Evolutionary conservation across 2,113 vertebrate species (phyloP), one percentile per base, ranked within the genome.

Genomic region (Takifugu bimaculatus): DNA sequence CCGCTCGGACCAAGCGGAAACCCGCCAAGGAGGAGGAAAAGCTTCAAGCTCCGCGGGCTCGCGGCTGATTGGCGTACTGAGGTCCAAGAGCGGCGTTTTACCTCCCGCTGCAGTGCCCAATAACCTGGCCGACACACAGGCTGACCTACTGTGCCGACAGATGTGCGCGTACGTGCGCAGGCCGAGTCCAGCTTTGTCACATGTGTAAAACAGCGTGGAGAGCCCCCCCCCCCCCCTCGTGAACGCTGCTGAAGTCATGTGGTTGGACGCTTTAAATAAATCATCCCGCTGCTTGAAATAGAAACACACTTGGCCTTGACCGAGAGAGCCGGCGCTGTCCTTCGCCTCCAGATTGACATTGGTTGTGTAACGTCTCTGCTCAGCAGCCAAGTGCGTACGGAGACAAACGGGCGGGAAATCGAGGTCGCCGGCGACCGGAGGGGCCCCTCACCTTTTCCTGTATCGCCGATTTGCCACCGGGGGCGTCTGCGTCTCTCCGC

Each of bases 181-280:
- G 27, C 27, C 25, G 35, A 54, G 35, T 7, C 10, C 13, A 0
- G 26, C 42, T 10, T 29, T 29, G 35, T 48, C 44, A 59, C 59
- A 51, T 43, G 39, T 60, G 56, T 47, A 35, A 70, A 68, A 54
- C 57, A 63, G 29, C 58, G 14, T 26, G 56, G 35, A 1, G 7
- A 6, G 27, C 60, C 63, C 58, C 52, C 32, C 12, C 69, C 59
- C 67, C 50, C 26, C 63, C 73, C 15, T 62, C 72, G 26, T 25
- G 60, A 82, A 60, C 60, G 65, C 60, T 70, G 81, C 68, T 77
- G 79, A 86, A 72, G 80, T 89, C 75, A 82, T 54, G 43, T 63
- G 64, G 54, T 59, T 58, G 66, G 77, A 68, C 54, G 75, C 14
- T 82, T 91, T 90, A 84, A 89, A 90, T 90, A 90, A 91, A 78